Evolutionary conservation across 2,797 vertebrate species (phyloP).

Genomic region (Cephalopachus bancanus): DNA sequence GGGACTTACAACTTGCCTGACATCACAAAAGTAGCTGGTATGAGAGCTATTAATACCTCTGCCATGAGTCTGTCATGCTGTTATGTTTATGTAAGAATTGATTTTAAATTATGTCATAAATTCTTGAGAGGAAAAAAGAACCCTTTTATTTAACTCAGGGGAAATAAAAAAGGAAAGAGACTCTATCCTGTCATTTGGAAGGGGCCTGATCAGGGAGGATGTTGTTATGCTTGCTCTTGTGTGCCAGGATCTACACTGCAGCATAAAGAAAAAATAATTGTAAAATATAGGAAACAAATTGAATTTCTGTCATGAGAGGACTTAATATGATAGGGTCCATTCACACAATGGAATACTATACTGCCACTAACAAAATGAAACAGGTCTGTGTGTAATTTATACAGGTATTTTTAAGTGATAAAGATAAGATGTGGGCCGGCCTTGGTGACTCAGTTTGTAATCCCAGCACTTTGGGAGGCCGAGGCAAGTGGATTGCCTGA

Average conservation of each 20-base stretch:
- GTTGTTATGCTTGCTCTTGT: background rate
- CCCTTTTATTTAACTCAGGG: background rate
- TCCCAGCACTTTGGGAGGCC: no score
- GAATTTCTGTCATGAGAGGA: background rate
- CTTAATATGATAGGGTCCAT: background rate
- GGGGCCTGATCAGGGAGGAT: background rate
- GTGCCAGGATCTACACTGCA: background rate
- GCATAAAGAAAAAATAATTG: background rate
- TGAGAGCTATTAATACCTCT: background rate
- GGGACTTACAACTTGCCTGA: background rate
- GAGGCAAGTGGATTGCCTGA: no score
- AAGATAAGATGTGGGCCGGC: no score
- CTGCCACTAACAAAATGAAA: background rate
- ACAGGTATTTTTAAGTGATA: background rate
- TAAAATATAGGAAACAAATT: background rate
- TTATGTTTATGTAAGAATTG: background rate
- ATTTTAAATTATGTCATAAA: background rate
- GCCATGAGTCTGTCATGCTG: background rate
- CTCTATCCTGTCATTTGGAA: constrained; percentile 2
- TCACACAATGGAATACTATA: background rate
- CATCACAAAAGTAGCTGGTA: background rate
- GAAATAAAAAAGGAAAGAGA: background rate
- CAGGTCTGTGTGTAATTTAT: background rate
- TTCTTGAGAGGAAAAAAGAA: background rate
- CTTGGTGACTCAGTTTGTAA: no score